These are phyloP conservation scores for Ictalurus furcatus DNA, from an alignment of 2,113 vertebrate species.

Conservation along the genomic window DNA sequence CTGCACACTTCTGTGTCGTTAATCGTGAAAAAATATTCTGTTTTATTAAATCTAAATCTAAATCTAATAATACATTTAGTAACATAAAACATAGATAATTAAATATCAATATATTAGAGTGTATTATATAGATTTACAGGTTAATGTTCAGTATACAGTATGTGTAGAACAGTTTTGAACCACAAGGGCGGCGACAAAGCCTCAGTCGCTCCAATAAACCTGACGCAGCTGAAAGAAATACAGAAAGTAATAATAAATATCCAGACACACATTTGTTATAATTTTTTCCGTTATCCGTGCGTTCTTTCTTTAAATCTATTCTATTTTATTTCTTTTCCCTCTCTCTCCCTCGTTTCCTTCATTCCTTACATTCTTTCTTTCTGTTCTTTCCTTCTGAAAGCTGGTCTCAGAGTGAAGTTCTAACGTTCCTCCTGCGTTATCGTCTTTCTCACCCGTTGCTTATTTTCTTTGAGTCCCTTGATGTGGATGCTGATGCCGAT, in stretches of 20 bases:
- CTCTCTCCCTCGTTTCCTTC: neutral
- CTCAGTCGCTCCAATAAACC: neutral
- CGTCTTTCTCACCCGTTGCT: neutral
- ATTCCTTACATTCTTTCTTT: neutral
- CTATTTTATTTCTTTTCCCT: neutral
- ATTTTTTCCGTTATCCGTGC: neutral
- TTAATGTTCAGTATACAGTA: neutral
- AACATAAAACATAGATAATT: neutral
- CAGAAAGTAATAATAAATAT: neutral
- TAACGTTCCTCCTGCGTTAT: too few species aligned
- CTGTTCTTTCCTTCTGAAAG: neutral
- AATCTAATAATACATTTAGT: neutral
- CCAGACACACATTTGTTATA: neutral
- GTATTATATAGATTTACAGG: neutral
- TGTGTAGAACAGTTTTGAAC: neutral
- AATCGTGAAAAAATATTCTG: neutral
- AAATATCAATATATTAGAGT: neutral
- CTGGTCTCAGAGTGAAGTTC: too few species aligned
- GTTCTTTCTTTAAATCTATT: neutral
- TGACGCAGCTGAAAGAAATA: neutral
- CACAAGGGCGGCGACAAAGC: neutral
- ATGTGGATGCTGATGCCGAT: neutral
- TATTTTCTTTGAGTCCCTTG: neutral
- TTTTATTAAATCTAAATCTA: neutral
- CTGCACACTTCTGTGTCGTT: neutral